Evolutionary conservation across 2,797 vertebrate genomes (phyloP), one percentile per base, ranked within the genome.

Genomic region (Microhierax caerulescens): DNA sequence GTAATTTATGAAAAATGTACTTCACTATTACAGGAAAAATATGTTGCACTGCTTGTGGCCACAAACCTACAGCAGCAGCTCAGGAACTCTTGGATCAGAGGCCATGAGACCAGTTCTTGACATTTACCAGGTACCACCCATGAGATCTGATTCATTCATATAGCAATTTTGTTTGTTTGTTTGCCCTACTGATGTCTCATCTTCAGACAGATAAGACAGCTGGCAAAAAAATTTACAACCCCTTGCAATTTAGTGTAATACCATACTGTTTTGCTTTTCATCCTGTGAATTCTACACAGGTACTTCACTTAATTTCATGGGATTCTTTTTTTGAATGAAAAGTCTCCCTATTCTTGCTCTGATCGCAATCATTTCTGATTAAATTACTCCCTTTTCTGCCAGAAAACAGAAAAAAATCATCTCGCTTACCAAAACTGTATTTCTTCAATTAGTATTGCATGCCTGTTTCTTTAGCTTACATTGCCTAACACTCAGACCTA

Each of bases 11-110:
- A 96, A 96, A 95, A 96, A 90, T 1, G 79, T 94, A 96, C 96
- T 96, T 95, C 91, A 91, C 91, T 95, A 93, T 90, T 94, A 95
- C 91, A 97, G 94, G 93, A 95, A 97, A 96, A 97, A 97, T 96
- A 95, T 95, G 96, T 83, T 95, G 93, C 91, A 20, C 85, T 93
- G 95, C 93, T 95, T 94, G 94, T 80, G 89, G 93, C 93, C 94
- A 80, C 93, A 96, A 97, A 96, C 72, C 87, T 68, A 91, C 86
- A n/a, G 90, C 94, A 96, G 87, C 90, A 96, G 91, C 93, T 83
- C 94, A 69, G 76, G 87, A 96, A 93, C 94, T 96, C 79, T 92
- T 90, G 87, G 91, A 96, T 90, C 73, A 85, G 76, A 88, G 91
- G 91, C 82, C 32, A 0, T 37, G 47, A 84, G 61, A 95, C 85